Percentiles rank a stretch among this genome's conserved stretches.
phyloP scores from a whole-genome alignment of 2,888 invertebrate species.

The Colletes collaris region DNA sequence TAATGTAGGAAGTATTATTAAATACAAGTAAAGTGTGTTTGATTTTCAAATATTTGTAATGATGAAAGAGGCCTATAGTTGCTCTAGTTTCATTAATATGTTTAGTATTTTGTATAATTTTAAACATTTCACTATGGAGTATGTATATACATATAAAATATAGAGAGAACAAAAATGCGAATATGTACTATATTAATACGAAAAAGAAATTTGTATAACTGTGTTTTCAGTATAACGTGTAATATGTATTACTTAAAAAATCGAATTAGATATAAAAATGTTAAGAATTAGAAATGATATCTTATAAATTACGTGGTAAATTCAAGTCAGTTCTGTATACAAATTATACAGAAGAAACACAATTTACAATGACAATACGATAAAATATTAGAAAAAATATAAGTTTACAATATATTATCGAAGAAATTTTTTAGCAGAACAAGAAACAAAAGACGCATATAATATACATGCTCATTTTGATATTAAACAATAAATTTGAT shows the following conservation, averaged over 20 bases:
- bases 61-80: slow-evolving; percentile 7
- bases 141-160: slow-evolving; percentile 4
- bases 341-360: slow-evolving; percentile 29
- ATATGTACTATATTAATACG: slow-evolving; percentile 5
- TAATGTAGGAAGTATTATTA: slow-evolving; percentile 41
- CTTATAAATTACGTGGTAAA: slow-evolving; percentile 17
- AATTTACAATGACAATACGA: slow-evolving; percentile 65
- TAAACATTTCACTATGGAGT: not conserved
- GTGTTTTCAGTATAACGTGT: not conserved
- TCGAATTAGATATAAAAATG: slow-evolving; percentile 1
- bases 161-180: not conserved
- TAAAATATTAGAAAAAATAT: slow-evolving; percentile 38
- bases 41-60: slow-evolving; percentile 22
- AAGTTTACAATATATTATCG: slow-evolving; percentile 19
- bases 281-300: slow-evolving; percentile 21
- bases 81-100: slow-evolving; percentile 5
- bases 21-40: slow-evolving; percentile 50
- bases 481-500: slow-evolving; percentile 47
- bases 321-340: slow-evolving; percentile 25
- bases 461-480: slow-evolving; percentile 20
- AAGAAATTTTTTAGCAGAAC: slow-evolving; percentile 15
- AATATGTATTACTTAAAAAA: slow-evolving; percentile 18
- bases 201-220: slow-evolving; percentile 25
- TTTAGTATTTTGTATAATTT: slow-evolving; percentile 20
- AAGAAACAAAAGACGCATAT: slow-evolving; percentile 6